Evolutionary conservation across 2,113 vertebrate species (phyloP), one percentile per base, ranked within the genome.

Genomic region (Elachura formosa): DNA sequence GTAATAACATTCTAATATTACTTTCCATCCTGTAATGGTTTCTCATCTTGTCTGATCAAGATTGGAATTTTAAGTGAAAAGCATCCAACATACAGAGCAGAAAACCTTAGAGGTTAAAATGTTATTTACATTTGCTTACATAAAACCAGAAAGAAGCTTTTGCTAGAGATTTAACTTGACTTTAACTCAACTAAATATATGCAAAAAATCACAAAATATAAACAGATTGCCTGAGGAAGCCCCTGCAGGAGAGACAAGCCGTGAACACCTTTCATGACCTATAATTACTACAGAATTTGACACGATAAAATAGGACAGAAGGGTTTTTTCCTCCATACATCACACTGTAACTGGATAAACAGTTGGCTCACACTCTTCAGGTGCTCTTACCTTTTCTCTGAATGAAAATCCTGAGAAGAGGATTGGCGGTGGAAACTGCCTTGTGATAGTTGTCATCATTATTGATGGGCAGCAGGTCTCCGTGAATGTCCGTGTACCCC

Each of bases 361-460:
- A 73, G 61, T 66, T 31, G 51, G 91, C 56, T 80, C 68, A 88
- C 46, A 22, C 14, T 72, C 34, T 55, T 83, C 36, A 90, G 11
- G 29, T 4, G 48, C 21, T 76, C 98, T 98, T 97, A 99, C 99
- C 99, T 99, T 99, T 99, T 87, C 99, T 98, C 97, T 99, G 99
- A 94, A 99, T 98, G 91, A 99, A 99, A 93, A 99, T 98, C 93
- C 99, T 97, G 71, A 99, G 99, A 28, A 99, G 97, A 17, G 99
- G 99, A 73, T 97, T 98, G 90, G 99, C 99, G 3, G 98, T 99
- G 41, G 99, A 98, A 76, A 99, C 98, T n/a, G 99, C 99, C 97
- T 99, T 99, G 96, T 99, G 98, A 51, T 99, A 99, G 97, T 99
- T 99, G 96, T 99, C 99, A 12, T 99, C 99, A 0, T 99, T 99